Evolutionary conservation across 2,888 invertebrate genomes (phyloP), one percentile per base, ranked within the genome.

Genomic region (Scaptomyza cyrtandrae): DNA sequence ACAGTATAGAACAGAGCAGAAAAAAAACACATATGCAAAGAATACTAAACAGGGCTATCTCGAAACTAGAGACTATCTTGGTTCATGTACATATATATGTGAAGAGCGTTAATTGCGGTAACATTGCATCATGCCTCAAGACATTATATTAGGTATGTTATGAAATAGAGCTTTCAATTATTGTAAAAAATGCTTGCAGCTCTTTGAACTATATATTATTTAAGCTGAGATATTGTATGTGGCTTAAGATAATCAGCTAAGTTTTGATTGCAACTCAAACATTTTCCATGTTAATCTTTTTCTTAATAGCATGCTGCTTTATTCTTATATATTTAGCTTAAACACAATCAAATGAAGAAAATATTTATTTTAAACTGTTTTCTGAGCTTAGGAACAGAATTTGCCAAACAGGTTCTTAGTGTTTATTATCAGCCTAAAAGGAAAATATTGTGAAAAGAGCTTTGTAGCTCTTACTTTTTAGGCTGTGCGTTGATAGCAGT

Each of bases 51-150:
- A n/a, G 24, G 4, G 37, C 65, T 39, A 45, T 44, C 41, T 44
- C 41, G 54, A 44, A 45, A 44, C 37, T 44, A 29, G 43, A 65
- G 29, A 43, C 13, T 6, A 33, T 10, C 46, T 5, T 10, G 16
- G 37, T 19, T 33, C 14, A 3, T 24, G 3, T 5, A 6, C 43
- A 7, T 50, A 50, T 37, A 13, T 24, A 31, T 11, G 33, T 14
- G 39, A 14, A 7, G 14, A 13, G 7, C 16, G 33, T 44, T 3
- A 1, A 35, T 35, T 48, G 50, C 19, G 50, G 41, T 41, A 11
- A 16, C 16, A 59, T 62, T 62, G 33, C 63, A 33, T 41, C 39
- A 61, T 41, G 29, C 35, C 29, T 13, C 13, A 27, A 37, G 13
- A 10, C 14, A 7, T 7, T n/a, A 37, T 1, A 37, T 39, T 29